Base-by-base conservation (phyloP, 1,140 invertebrate species). In the Drosophila arizonae region DNA sequence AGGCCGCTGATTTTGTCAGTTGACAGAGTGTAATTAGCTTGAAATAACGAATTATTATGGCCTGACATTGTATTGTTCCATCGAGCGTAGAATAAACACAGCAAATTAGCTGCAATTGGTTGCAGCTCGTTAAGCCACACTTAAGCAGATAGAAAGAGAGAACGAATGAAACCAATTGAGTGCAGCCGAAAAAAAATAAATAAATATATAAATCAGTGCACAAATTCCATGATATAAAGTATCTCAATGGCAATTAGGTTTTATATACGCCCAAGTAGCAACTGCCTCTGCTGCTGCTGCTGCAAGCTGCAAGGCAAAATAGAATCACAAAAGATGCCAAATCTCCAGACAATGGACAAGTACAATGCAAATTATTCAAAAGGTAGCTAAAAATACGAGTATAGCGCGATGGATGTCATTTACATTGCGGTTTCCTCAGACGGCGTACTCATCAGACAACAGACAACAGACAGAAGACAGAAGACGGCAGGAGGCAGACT, bases 281-380 rank as follows among this genome's bases (percentile, higher is more conserved):
- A 36, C 52, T 36, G 48, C 39, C 21, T 48, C 39, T 46, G 36
- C 54, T 8, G 33, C 45, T 17, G 17, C 17, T 17, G 17, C 17
- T 17, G 17, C 17, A 17, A 17, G 17, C 17, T 41, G 52, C 62
- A 63, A 63, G 13, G 26, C 58, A 39, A 50, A 73, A 70, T 69
- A 54, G 45, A 68, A 63, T 73, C 52, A 56, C 73, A 76, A 71
- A 57, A 65, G 63, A 71, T 71, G 69, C 79, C 72, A 82, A 79
- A 71, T 87, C 82, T 73, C 63, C 61, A 87, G 84, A 87, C 82
- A 88, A 87, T 81, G 60, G 60, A 69, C 63, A 51, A 82, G 64
- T 56, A 73, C 71, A 86, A 82, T 87, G 76, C 87, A 87, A 87
- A 86, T 86, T 87, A 86, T 86, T 87, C 72, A 86, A 87, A 86